Evolutionary conservation across 2,113 vertebrate species (phyloP), one percentile per base, ranked within the genome.

Genomic region (Uropsilus gracilis): DNA sequence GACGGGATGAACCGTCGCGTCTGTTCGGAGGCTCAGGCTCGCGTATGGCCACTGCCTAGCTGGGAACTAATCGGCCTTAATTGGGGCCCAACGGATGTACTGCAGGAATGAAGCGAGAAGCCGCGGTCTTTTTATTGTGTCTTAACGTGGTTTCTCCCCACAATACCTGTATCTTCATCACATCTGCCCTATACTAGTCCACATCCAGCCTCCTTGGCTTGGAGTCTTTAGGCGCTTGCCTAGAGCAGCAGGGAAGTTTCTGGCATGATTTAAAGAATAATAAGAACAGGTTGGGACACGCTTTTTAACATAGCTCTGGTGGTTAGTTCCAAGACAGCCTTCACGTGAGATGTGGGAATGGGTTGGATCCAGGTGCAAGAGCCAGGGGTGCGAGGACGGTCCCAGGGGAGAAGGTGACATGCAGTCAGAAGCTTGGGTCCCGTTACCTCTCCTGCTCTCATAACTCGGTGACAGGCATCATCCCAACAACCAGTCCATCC

Each of bases 191-290:
- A n/a, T 10, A 71, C 26, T 53, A 46, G 24, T 48, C 50, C 46
- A 87, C 20, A 84, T 30, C 32, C 39, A 92, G 13, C 28, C 13
- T 90, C 50, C 48, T 85, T 94, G 32, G 69, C 87, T 91, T 72
- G 57, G 86, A 69, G 64, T 72, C 68, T 3, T 93, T 46, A 86
- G 8, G 26, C 73, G 37, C 42, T 59, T 42, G 42, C 30, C 37
- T 85, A 66, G 8, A 48, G 20, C 61, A 95, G n/a, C 39, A 71
- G 48, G 8, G 9, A 57, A 91, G 28, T 81, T 87, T 92, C 66
- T 95, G 64, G 22, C 37, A 76, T 64, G 39, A 34, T 72, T 76
- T n/a, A 94, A 85, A 88, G 28, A 85, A 48, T 42, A 87, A 11
- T 59, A 84, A 50, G 26, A 86, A 57, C 0, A 20, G 44, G 14